phyloP scores from a whole-genome alignment of 2,888 invertebrate genomes.

The Dicycla oo region DNA sequence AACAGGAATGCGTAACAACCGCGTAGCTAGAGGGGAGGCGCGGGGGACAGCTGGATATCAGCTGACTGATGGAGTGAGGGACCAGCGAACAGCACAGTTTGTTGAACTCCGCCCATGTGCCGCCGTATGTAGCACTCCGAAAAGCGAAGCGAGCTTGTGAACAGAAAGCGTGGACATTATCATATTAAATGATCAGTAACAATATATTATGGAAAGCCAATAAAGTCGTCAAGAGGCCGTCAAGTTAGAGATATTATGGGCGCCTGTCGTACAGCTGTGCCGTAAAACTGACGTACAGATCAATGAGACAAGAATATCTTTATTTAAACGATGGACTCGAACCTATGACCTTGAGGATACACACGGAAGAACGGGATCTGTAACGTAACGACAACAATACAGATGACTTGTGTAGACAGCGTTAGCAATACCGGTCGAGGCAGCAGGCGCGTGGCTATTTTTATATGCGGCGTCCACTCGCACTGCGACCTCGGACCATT shows the following conservation, averaged over 20 bases:
- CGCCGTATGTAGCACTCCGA: background rate
- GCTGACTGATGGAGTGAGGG: constrained; percentile 32
- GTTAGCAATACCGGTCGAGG: constrained; percentile 26
- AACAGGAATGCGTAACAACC: constrained; percentile 32
- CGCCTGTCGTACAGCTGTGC: background rate
- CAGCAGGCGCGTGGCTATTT: constrained; percentile 47
- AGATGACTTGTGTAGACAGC: constrained; percentile 11
- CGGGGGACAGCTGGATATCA: constrained; percentile 27
- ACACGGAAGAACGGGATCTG: background rate
- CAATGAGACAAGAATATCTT: background rate
- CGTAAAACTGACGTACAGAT: background rate
- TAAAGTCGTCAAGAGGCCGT: background rate
- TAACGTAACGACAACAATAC: constrained; percentile 9
- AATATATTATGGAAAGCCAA: background rate
- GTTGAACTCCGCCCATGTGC: constrained; percentile 47
- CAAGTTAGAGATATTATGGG: background rate
- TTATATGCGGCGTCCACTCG: constrained; percentile 25
- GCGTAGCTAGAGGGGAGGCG: background rate
- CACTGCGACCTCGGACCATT: constrained; percentile 45
- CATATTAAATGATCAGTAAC: background rate
- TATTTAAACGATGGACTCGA: background rate
- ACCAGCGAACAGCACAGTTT: constrained; percentile 15
- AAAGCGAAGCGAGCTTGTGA: constrained; percentile 1
- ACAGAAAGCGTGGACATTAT: background rate
- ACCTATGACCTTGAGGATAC: background rate